These are phyloP conservation scores for Oryzias javanicus DNA, from an alignment of 2,113 vertebrate species.

Conservation along the genomic window DNA sequence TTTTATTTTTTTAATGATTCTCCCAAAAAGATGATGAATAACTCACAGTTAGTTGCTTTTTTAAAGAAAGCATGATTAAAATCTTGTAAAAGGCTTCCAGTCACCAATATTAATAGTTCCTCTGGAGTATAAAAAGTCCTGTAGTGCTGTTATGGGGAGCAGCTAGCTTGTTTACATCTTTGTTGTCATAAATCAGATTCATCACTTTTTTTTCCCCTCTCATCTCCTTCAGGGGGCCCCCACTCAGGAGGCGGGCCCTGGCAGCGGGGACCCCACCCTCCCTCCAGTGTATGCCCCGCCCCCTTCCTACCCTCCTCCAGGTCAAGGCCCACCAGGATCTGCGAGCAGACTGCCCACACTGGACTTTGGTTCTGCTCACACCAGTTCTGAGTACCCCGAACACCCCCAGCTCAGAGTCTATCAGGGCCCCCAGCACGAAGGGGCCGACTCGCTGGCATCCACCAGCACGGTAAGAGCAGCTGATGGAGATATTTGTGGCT, in stretches of 20 bases:
- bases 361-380: conserved; percentile 73
- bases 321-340: conserved; percentile 70
- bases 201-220: conserved; percentile 7
- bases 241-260: conserved; percentile 73
- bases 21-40: too few species aligned
- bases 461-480: conserved; percentile 68
- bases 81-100: too few species aligned
- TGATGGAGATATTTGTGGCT: conserved; percentile 1
- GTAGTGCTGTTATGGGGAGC: too few species aligned
- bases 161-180: conserved; percentile 25
- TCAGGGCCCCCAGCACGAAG: conserved; percentile 75
- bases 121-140: too few species aligned
- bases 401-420: conserved; percentile 78
- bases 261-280: conserved; percentile 71
- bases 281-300: conserved; percentile 78
- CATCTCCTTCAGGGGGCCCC: conserved; percentile 67
- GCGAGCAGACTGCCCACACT: conserved; percentile 71
- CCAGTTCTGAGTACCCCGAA: conserved; percentile 72
- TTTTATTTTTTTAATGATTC: too few species aligned
- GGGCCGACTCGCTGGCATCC: conserved; percentile 61
- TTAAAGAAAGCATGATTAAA: too few species aligned
- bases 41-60: too few species aligned
- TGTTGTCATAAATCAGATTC: neutral
- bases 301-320: conserved; percentile 74
- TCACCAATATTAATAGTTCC: too few species aligned